These are phyloP conservation scores for Fukomys damarensis DNA, from an alignment of 2,113 vertebrate genomes.

Conservation along the genomic window DNA sequence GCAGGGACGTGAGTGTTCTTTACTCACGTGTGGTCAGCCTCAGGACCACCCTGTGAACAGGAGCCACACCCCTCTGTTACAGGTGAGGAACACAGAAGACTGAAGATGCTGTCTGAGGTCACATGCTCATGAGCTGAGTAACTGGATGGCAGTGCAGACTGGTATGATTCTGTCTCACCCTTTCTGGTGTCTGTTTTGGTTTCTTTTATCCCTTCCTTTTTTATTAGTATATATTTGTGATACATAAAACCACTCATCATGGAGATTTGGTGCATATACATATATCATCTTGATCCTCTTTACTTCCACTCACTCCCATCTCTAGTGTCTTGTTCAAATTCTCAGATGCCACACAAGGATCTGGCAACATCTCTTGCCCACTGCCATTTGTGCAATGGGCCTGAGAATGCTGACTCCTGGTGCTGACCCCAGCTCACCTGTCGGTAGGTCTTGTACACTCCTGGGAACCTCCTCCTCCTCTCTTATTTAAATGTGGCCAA, in stretches of 20 bases:
- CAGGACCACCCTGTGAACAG: not conserved
- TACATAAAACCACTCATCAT: not conserved
- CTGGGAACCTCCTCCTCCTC: too few species aligned
- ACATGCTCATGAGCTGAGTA: not conserved
- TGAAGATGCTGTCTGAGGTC: not conserved
- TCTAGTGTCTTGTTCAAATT: not conserved
- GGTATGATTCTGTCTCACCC: not conserved
- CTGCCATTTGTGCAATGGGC: too few species aligned
- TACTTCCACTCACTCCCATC: not conserved
- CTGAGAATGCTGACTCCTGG: too few species aligned
- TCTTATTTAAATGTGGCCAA: not conserved
- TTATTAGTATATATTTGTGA: not conserved
- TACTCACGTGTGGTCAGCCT: not conserved
- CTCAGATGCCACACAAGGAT: not conserved
- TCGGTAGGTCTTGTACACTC: not conserved
- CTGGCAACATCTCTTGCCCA: not conserved
- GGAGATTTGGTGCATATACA: not conserved
- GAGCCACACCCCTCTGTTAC: accelerated
- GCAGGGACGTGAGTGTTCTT: accelerated
- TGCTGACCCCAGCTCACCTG: not conserved
- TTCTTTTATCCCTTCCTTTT: not conserved
- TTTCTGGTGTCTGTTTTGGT: not conserved
- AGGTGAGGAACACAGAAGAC: accelerated
- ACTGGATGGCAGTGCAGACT: not conserved
- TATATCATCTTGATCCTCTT: not conserved